Conservation (phyloP, 2,888 invertebrate species). For the Pterobdella sp. region DNA sequence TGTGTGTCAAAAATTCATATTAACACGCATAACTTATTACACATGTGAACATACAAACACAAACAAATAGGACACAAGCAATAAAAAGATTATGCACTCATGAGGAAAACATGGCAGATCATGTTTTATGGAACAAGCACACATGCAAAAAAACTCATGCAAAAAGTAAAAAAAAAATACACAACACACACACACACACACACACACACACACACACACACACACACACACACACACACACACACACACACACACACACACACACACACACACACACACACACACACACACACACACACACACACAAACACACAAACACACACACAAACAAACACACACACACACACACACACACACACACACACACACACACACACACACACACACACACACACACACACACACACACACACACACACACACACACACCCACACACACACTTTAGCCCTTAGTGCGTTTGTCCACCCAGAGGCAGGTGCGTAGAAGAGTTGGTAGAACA, state of each 20-base stretch:
- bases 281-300: conserved; percentile 5
- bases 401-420: conserved; percentile 27
- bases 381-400: neutral
- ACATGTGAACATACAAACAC: conserved; percentile 7
- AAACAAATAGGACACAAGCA: too few species aligned
- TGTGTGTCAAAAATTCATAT: neutral
- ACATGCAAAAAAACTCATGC: conserved; percentile 5
- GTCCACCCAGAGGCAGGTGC: too few species aligned
- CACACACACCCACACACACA: conserved; percentile 11
- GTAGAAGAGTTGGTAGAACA: too few species aligned
- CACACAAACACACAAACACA: conserved; percentile 7
- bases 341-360: conserved; percentile 9
- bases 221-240: conserved; percentile 10
- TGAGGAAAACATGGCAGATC: too few species aligned
- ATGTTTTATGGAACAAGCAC: too few species aligned
- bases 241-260: neutral
- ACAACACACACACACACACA: conserved; percentile 10
- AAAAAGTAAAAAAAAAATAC: neutral
- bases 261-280: neutral
- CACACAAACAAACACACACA: conserved; percentile 9
- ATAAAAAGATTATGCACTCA: too few species aligned
- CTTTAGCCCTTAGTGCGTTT: too few species aligned
- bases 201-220: conserved; percentile 18
- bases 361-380: conserved; percentile 13
- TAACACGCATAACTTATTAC: neutral